phyloP scores from a whole-genome alignment of 2,113 vertebrate species.

The Canis aureus region DNA sequence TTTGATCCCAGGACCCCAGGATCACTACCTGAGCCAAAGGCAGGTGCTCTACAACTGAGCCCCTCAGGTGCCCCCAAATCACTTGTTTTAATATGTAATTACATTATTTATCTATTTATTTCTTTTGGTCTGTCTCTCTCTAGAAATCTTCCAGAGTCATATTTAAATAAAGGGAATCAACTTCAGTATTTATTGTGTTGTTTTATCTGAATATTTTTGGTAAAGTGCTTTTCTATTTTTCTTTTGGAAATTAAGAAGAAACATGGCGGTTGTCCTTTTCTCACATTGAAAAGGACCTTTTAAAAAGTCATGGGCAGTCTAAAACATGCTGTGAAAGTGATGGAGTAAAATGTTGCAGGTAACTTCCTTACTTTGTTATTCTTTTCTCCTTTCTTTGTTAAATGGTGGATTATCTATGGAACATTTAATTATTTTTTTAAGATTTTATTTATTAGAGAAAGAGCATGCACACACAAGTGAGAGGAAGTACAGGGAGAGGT shows the following conservation, averaged over 20 bases:
- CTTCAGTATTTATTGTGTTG: background rate
- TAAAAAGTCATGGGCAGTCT: slow-evolving; percentile 87
- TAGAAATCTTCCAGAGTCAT: slow-evolving; percentile 15
- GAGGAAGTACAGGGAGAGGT: background rate
- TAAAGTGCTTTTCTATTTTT: slow-evolving; percentile 2
- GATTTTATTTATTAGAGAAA: background rate
- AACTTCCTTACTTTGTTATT: slow-evolving; percentile 39
- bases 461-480: background rate
- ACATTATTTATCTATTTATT: background rate
- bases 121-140: background rate
- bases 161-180: slow-evolving; percentile 28
- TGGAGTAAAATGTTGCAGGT: slow-evolving; percentile 88
- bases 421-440: background rate
- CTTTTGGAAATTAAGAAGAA: slow-evolving; percentile 83
- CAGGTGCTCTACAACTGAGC: background rate
- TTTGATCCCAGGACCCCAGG: too few species aligned
- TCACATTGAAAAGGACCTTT: slow-evolving; percentile 87
- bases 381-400: slow-evolving; percentile 31
- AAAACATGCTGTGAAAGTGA: slow-evolving; percentile 89
- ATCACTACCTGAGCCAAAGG: too few species aligned
- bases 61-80: background rate
- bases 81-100: slow-evolving; percentile 35
- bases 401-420: background rate
- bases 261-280: slow-evolving; percentile 90
- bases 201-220: background rate